Evolutionary conservation across 2,888 invertebrate species (phyloP).

Genomic region (Galerucella pusilla): DNA sequence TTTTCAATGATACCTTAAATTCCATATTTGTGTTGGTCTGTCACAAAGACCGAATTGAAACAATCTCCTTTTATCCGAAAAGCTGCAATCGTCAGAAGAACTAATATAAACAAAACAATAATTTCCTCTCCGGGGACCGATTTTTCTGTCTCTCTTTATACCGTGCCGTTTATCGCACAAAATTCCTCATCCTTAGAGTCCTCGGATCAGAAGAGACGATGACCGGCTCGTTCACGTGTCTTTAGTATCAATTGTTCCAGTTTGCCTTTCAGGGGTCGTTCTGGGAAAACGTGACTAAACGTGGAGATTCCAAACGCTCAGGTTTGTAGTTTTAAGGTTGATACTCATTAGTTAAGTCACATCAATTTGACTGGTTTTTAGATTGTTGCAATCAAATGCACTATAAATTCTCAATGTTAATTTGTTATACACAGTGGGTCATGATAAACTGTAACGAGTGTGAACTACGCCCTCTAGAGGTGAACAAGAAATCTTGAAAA

Average conservation of each 20-base stretch:
- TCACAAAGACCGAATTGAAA: constrained; percentile 28
- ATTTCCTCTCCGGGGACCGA: constrained; percentile 23
- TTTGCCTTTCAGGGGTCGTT: constrained; percentile 52
- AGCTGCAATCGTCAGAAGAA: constrained; percentile 30
- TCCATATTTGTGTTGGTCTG: constrained; percentile 25
- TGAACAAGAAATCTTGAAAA: too few relatives aligned
- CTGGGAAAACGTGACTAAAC: constrained; percentile 51
- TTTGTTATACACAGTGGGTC: neutral
- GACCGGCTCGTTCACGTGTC: constrained; percentile 30
- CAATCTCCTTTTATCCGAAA: constrained; percentile 31
- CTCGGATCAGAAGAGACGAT: constrained; percentile 19
- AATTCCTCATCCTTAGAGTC: constrained; percentile 21
- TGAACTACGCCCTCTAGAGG: too few relatives aligned
- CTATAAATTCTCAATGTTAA: neutral
- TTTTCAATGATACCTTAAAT: constrained; percentile 27
- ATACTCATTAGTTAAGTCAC: constrained; percentile 7
- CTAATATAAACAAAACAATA: constrained; percentile 36
- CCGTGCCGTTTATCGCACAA: constrained; percentile 19
- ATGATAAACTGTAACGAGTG: too few relatives aligned
- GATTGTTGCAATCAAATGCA: neutral
- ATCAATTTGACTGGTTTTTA: neutral
- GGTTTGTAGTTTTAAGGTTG: constrained; percentile 12
- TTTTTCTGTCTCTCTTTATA: constrained; percentile 13
- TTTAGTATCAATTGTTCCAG: constrained; percentile 51
- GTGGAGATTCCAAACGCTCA: constrained; percentile 38